Evolutionary conservation across 1,140 invertebrate species (phyloP), one percentile per base, ranked within the genome.

Genomic region (Drepana arcuata): DNA sequence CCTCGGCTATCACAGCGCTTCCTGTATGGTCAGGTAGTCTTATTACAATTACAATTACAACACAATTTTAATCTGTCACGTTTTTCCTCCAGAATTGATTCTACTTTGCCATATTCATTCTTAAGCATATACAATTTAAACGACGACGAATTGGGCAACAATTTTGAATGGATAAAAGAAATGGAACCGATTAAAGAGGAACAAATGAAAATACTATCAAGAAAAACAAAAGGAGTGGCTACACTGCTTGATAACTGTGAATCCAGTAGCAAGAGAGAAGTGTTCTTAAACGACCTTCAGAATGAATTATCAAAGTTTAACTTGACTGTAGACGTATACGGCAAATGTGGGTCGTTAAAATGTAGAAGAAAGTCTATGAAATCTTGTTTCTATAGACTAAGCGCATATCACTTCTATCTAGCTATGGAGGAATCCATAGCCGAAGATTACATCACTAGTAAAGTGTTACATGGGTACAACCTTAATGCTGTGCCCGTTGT

Each of bases 211-310:
- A 54, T 56, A 15, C 51, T 72, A 1, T 5, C 25, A 0, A 51
- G 55, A 0, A 83, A 85, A 43, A 73, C 50, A 2, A 84, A 80
- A 43, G 60, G 73, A 0, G 86, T 86, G 2, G 85, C 85, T 0
- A 90, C 89, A 84, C 85, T 91, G 41, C 84, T 90, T 4, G 88
- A 87, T 37, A 88, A 91, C 64, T 92, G 91, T 54, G 16, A 58
- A 0, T 84, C 85, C 0, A 50, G 50, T 9, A 88, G 87, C 41
- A 74, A 78, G 2, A 71, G 91, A 10, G 79, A 88, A 54, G 33
- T 71, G 0, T 89, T 88, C 41, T 85, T 89, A 2, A 34, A 62
- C 11, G 78, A 89, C 40, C 70, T 93, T 2, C 54, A 81, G 13
- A 84, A 83, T 14, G 69, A 87, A 45, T 82, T 92, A 29, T 26